Base-by-base conservation (phyloP, 2,797 vertebrate species). In the Mycteria americana region DNA sequence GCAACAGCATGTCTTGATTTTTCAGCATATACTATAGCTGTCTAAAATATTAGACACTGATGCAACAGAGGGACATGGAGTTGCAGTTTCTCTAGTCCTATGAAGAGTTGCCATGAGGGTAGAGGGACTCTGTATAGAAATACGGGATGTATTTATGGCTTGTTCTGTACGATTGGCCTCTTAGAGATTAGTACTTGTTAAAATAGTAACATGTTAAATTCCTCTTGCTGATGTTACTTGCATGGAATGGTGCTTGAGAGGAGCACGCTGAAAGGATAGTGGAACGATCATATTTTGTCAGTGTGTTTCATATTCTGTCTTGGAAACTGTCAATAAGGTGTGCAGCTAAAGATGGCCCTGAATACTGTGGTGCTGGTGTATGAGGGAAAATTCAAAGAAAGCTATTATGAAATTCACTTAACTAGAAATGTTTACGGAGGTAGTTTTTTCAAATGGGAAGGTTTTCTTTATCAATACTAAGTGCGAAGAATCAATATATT, bases 171-270 rank as follows among this genome's bases (percentile, higher is more conserved):
- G 45, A 75, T 67, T 83, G 77, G 81, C 78, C 91, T 77, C 75
- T 80, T 81, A 28, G 86, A 94, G 96, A 95, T 97, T 94, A 95
- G 90, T 93, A 48, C 69, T 94, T 80, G 64, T 95, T 94, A 95
- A 97, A 97, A 97, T 96, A 97, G 96, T 51, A 95, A 89, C 95
- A 56, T 78, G 72, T 85, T 91, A 95, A 96, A 95, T 97, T 97
- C 92, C 75, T 91, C 65, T 89, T 91, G 87, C 86, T 97, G 95
- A 94, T 75, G 78, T 78, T 92, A 59, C 25, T 93, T 81, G 62
- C 28, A 24, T 88, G 92, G 95, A 95, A 95, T 94, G 94, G 78
- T 91, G 87, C 92, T 88, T 83, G 87, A 95, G 88, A 95, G 54
- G 27, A 80, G 25, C 39, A 65, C 62, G 72, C 78, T 78, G 93